Base-by-base conservation (phyloP, 2,888 invertebrate genomes). In the Brachynemurus nebulosus region DNA sequence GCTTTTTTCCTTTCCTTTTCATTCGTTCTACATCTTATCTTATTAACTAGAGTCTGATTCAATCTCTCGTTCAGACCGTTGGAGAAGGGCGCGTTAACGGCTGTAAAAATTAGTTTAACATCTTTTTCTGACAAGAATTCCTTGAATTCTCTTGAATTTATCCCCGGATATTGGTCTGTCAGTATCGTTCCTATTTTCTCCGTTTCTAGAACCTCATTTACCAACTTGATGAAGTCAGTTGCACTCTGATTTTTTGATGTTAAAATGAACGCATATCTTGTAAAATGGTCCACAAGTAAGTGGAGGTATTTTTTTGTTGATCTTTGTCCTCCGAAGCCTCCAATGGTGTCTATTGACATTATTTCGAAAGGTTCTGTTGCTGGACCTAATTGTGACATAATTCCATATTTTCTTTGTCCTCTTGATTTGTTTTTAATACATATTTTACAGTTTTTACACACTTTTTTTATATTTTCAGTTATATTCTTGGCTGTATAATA, bases 61-160 rank as follows among this genome's bases (percentile, higher is more conserved):
- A n/a, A n/a, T n/a, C 42, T 12, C 46, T 48, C 27, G 48, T 51
- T 25, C 46, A 48, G n/a, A 48, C 40, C 8, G 45, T 42, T 21
- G 27, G 30, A 33, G 48, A 45, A 14, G 34, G 51, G 47, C 25
- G 42, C 19, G 46, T 53, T 42, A 14, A 50, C 49, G 23, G 50
- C 47, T 16, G 51, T 53, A 23, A 52, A 52, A 12, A 50, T 40
- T 9, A 50, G 21, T 45, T 16, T 16, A 37, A 46, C 44, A 19
- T 33, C n/a, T 37, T 54, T 48, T 34, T 49, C 20, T 21, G 52
- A 18, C 45, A 57, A 44, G 49, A 50, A 57, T 14, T 47, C 40
- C 48, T 57, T 58, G 23, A 59, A 55, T 47, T 56, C 54, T 36
- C 49, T 52, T 7, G 57, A 57, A 46, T 57, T 57, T 44, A 58